A percentile compares a stretch with the other conserved stretches of the same genome.
Evolutionary conservation across 1,140 invertebrate species (phyloP).

Genomic region (Triops cancriformis): DNA sequence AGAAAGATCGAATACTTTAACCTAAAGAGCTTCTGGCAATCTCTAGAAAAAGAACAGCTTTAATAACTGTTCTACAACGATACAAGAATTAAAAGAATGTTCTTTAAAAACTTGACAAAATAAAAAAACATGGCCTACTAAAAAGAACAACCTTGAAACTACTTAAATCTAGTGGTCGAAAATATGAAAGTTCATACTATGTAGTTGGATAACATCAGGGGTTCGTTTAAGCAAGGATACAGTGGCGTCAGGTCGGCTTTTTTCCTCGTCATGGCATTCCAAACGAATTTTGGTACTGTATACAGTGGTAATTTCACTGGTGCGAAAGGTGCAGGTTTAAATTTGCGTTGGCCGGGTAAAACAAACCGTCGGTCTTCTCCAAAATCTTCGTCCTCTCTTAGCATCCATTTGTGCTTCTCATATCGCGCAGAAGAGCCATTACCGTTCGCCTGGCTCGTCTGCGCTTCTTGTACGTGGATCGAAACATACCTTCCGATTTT

Average conservation of each 20-base stretch:
- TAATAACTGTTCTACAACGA: no score
- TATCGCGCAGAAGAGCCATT: slow-evolving; percentile 28
- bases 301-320: slow-evolving; percentile 34
- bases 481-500: slow-evolving; percentile 49
- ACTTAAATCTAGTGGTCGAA: no score
- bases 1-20: slow-evolving; percentile 42
- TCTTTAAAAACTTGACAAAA: no score
- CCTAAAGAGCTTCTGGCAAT: no score
- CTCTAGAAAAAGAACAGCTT: no score
- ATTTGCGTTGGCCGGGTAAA: slow-evolving; percentile 42
- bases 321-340: slow-evolving; percentile 38
- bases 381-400: slow-evolving; percentile 29
- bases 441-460: slow-evolving; percentile 34
- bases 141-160: no score
- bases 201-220: slow-evolving; percentile 28
- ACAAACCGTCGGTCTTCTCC: slow-evolving; percentile 45
- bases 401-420: slow-evolving; percentile 29
- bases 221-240: slow-evolving; percentile 32
- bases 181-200: no score
- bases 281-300: slow-evolving; percentile 35
- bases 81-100: no score
- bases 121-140: no score
- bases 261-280: slow-evolving; percentile 31
- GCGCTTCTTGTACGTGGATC: slow-evolving; percentile 34
- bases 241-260: slow-evolving; percentile 31